Evolutionary conservation across 1,140 invertebrate genomes (phyloP).

Genomic region (Trialeurodes vaporariorum): DNA sequence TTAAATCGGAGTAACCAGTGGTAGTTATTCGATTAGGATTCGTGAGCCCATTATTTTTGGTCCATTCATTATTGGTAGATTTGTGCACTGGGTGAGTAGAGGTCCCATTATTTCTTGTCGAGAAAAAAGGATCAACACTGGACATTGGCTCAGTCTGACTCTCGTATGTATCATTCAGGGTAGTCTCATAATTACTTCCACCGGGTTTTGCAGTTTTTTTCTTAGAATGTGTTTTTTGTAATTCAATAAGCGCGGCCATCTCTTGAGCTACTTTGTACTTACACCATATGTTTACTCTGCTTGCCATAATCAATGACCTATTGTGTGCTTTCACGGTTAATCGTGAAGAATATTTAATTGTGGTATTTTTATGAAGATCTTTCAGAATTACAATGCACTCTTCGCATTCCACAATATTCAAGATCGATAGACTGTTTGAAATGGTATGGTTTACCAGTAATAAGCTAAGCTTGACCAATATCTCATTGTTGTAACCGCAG

Average conservation of each 20-base stretch:
- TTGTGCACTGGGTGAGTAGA: too few species aligned
- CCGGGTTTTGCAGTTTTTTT: neutral
- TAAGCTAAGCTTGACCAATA: too few species aligned
- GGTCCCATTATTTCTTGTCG: too few species aligned
- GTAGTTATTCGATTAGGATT: too few species aligned
- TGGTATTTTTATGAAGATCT: neutral
- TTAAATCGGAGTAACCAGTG: too few species aligned
- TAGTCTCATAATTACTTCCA: neutral
- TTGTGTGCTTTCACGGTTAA: neutral
- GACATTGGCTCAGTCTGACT: too few species aligned
- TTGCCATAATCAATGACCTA: neutral
- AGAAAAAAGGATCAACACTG: too few species aligned
- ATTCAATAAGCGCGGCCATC: neutral
- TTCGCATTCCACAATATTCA: neutral
- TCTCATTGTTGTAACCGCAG: too few species aligned
- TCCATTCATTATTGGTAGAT: too few species aligned
- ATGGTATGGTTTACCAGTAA: neutral
- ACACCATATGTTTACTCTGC: neutral
- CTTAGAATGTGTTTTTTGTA: too few species aligned
- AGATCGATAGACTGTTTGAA: neutral
- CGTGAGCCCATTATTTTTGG: too few species aligned
- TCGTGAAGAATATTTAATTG: neutral
- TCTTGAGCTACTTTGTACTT: neutral
- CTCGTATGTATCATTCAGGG: neutral
- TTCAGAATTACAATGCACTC: neutral